Evolutionary conservation across 2,797 vertebrate species (phyloP), one percentile per base, ranked within the genome.

Genomic region (Euthynnus affinis): DNA sequence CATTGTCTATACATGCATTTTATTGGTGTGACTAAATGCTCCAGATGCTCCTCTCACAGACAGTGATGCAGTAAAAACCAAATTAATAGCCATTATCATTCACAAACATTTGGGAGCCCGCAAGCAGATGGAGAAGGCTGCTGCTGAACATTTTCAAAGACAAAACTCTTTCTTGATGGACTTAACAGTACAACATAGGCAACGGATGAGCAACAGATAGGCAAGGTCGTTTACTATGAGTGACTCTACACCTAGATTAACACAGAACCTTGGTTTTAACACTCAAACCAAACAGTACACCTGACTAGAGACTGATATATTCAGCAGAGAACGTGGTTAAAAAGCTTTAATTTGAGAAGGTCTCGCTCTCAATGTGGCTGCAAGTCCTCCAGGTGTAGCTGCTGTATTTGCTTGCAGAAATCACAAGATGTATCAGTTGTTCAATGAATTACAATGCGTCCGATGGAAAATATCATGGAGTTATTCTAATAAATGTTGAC

Each of bases 81-180:
- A 91, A 91, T 92, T 87, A 92, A 93, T 88, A 65, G 82, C 81
- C 74, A 86, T 88, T 89, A 93, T 89, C 76, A 61, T 88, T 89
- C 80, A 76, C 82, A 89, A 92, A 91, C 81, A 92, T 87, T 91
- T 87, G 89, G 84, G 86, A 70, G 62, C 72, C 51, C 0, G 63
- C 80, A 85, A 90, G 91, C 81, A 91, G 84, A 91, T 88, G 87
- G 85, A 81, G 75, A 62, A 74, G 51, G 72, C 85, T 84, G 59
- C 82, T 88, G 86, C 67, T 84, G 76, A 77, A 69, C 49, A 63
- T 73, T 80, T 80, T 76, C 55, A 69, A 82, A 88, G 74, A 80
- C 74, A 76, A 83, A 72, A 86, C n/a, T 71, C 62, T 65, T 49
- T 52, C 53, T 73, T 69, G 32, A 78, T 34, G 20, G 71, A 81